These are phyloP conservation scores for Myxocyprinus asiaticus DNA, from an alignment of 2,113 vertebrate genomes.

Conservation along the genomic window DNA sequence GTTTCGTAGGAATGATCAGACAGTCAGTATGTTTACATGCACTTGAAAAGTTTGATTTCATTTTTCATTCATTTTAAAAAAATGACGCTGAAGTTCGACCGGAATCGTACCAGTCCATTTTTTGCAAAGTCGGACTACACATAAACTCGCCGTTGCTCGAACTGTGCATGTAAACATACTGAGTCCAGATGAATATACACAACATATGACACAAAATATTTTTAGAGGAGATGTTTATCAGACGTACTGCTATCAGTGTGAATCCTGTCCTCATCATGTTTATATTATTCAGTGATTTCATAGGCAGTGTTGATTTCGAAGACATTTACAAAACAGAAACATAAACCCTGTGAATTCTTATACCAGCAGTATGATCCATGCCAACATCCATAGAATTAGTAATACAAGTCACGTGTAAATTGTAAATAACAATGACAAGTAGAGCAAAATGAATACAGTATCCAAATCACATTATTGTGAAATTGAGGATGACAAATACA, in stretches of 20 bases:
- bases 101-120: too few relatives aligned
- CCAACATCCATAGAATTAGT: conserved; percentile 9
- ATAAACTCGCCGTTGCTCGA: too few relatives aligned
- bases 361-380: conserved; percentile 1
- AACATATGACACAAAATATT: too few relatives aligned
- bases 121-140: too few relatives aligned
- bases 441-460: neutral
- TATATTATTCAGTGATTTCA: neutral
- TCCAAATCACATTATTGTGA: neutral
- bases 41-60: too few relatives aligned
- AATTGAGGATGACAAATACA: neutral
- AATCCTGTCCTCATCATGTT: neutral
- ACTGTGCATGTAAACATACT: too few relatives aligned
- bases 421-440: neutral
- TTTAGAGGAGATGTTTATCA: neutral
- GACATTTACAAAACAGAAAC: neutral
- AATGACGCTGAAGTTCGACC: too few relatives aligned
- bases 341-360: conserved; percentile 14
- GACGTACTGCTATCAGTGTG: neutral
- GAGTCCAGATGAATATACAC: too few relatives aligned
- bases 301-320: neutral
- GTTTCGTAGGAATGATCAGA: conserved; percentile 1
- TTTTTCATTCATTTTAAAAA: too few relatives aligned
- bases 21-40: neutral
- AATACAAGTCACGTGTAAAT: neutral